Percentiles rank a stretch among this genome's conserved stretches.
Conservation (phyloP, 2,888 invertebrate genomes). For the Elgonia sp. region DNA sequence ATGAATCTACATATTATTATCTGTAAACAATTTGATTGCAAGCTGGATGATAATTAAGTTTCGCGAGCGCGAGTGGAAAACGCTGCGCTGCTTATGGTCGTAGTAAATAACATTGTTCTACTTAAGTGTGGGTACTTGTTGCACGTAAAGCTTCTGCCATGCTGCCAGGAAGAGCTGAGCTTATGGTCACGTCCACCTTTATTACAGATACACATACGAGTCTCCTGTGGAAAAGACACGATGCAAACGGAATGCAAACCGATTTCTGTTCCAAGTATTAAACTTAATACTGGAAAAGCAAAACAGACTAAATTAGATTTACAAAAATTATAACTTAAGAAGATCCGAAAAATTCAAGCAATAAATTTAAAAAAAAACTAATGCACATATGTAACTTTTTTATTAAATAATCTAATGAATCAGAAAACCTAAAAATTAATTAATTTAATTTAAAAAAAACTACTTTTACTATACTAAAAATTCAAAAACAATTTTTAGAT, state of each 20-base stretch:
- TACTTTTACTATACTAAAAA: too few relatives aligned
- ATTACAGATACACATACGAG: conserved; percentile 49
- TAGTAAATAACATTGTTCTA: conserved; percentile 58
- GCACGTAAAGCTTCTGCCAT: conserved; percentile 51
- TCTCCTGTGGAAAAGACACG: background rate
- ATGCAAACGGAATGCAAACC: conserved; percentile 24
- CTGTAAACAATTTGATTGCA: conserved; percentile 50
- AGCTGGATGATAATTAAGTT: conserved; percentile 51
- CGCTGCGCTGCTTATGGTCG: conserved; percentile 48
- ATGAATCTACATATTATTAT: conserved; percentile 34
- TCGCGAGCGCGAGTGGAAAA: conserved; percentile 22
- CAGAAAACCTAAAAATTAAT: too few relatives aligned
- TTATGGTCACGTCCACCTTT: conserved; percentile 67
- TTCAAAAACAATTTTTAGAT: too few relatives aligned
- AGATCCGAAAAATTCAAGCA: too few relatives aligned
- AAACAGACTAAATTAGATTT: too few relatives aligned
- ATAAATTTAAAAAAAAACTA: too few relatives aligned
- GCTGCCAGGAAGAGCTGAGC: conserved; percentile 36
- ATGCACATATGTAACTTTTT: too few relatives aligned
- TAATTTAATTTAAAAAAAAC: too few relatives aligned
- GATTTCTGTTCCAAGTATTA: background rate
- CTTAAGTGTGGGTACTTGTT: conserved; percentile 61
- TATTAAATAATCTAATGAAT: too few relatives aligned
- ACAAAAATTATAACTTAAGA: too few relatives aligned
- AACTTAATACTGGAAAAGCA: too few relatives aligned